Percentiles rank a stretch among this genome's conserved stretches.
Conservation (phyloP, 1,140 invertebrate species). For the Formica exsecta region DNA sequence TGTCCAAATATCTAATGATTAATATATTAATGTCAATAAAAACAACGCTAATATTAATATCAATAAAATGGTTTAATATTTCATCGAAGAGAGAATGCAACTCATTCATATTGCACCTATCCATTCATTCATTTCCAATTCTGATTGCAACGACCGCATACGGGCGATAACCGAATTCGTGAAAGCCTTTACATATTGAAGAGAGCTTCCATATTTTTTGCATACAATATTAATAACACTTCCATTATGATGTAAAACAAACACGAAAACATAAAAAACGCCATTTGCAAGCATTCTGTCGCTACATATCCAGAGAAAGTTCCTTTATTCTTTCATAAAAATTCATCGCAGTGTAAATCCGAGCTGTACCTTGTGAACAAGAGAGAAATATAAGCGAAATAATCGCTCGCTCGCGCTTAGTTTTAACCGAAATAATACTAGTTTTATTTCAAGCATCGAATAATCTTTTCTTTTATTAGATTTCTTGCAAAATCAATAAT, state of each 20-base stretch:
- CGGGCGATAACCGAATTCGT: conserved; percentile 12
- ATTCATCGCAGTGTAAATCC: conserved; percentile 21
- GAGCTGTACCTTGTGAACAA: background rate
- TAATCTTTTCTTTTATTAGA: background rate
- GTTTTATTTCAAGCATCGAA: background rate
- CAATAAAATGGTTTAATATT: conserved; percentile 33
- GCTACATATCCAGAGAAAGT: background rate
- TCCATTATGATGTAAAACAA: conserved; percentile 16
- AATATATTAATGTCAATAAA: background rate
- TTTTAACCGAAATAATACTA: conserved; percentile 11
- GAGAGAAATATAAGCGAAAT: conserved; percentile 21
- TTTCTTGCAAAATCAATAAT: background rate
- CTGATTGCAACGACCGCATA: conserved; percentile 41
- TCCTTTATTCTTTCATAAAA: conserved; percentile 19
- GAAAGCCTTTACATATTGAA: conserved; percentile 29
- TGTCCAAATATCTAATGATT: background rate
- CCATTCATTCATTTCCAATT: conserved; percentile 58
- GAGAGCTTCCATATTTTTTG: conserved; percentile 23
- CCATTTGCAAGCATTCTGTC: background rate
- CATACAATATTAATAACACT: conserved; percentile 18
- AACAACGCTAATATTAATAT: background rate
- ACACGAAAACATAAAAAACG: background rate
- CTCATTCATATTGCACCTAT: conserved; percentile 38
- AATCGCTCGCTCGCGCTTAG: background rate
- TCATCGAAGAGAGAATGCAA: conserved; percentile 3